Percentiles rank a stretch among this genome's conserved stretches.
Evolutionary conservation across 2,113 vertebrate species (phyloP).

Genomic region (Pipa parva): DNA sequence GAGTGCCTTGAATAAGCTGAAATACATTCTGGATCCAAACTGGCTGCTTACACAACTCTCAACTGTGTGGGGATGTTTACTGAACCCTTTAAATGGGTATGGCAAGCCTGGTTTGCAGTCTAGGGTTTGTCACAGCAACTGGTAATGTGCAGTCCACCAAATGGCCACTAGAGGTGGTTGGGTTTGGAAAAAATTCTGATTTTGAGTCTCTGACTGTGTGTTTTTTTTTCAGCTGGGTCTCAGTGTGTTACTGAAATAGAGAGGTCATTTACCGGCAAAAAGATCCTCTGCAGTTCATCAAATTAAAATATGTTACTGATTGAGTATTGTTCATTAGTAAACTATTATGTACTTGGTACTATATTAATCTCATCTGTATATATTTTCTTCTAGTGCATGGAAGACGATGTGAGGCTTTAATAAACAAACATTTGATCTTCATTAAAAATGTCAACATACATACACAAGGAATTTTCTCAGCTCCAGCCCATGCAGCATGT

Average conservation of each 20-base stretch:
- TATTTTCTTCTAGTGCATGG: slow-evolving; percentile 39
- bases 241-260: not conserved
- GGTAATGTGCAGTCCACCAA: no score
- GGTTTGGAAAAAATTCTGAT: no score
- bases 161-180: no score
- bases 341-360: not conserved
- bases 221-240: not conserved
- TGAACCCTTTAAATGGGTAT: no score
- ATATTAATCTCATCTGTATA: not conserved
- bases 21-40: no score
- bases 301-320: not conserved
- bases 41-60: no score
- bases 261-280: not conserved
- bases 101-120: no score
- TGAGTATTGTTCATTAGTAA: not conserved
- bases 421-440: slow-evolving; percentile 28
- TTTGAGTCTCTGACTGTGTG: no score
- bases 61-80: no score
- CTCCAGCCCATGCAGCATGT: slow-evolving; percentile 73
- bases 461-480: slow-evolving; percentile 63
- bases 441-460: slow-evolving; percentile 63
- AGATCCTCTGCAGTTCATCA: not conserved
- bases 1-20: no score
- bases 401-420: slow-evolving; percentile 51
- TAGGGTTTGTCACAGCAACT: no score